Percentiles rank a stretch among this genome's conserved stretches.
Conservation (phyloP, 2,888 invertebrate species). For the Zaprionus obscuricornis region DNA sequence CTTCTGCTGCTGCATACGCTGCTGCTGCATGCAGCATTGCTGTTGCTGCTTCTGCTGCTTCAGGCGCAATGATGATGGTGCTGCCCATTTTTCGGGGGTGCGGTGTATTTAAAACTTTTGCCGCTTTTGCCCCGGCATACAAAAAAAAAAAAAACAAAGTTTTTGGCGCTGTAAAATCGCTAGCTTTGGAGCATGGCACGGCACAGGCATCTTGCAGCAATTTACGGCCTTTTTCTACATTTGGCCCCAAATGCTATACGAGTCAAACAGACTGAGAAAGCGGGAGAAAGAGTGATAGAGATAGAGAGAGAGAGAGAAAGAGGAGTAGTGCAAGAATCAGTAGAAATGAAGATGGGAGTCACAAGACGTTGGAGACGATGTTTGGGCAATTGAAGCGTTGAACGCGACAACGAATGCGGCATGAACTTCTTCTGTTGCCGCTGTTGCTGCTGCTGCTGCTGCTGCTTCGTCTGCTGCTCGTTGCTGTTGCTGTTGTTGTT, state of each 20-base stretch:
- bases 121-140: conserved; percentile 51
- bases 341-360: background rate
- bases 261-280: conserved; percentile 31
- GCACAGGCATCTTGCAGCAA: conserved; percentile 70
- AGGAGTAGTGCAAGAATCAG: too few relatives aligned
- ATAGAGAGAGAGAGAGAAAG: background rate
- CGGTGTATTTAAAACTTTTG: conserved; percentile 64
- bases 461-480: too few relatives aligned
- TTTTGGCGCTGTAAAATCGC: conserved; percentile 41
- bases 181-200: conserved; percentile 23
- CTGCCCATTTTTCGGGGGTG: conserved; percentile 4
- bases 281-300: conserved; percentile 4
- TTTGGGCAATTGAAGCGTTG: conserved; percentile 63
- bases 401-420: conserved; percentile 37
- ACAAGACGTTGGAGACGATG: conserved; percentile 16
- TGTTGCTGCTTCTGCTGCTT: too few relatives aligned
- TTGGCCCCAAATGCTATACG: conserved; percentile 23
- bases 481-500: conserved; percentile 22
- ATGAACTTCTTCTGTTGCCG: too few relatives aligned
- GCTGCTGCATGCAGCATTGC: too few relatives aligned
- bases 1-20: too few relatives aligned
- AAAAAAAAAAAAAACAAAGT: too few relatives aligned
- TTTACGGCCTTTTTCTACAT: conserved; percentile 60
- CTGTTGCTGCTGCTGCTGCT: too few relatives aligned
- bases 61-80: too few relatives aligned